A percentile compares a stretch with the other conserved stretches of the same genome.
Conservation (phyloP, 1,140 invertebrate genomes). For the Polypedilum vanderplanki region DNA sequence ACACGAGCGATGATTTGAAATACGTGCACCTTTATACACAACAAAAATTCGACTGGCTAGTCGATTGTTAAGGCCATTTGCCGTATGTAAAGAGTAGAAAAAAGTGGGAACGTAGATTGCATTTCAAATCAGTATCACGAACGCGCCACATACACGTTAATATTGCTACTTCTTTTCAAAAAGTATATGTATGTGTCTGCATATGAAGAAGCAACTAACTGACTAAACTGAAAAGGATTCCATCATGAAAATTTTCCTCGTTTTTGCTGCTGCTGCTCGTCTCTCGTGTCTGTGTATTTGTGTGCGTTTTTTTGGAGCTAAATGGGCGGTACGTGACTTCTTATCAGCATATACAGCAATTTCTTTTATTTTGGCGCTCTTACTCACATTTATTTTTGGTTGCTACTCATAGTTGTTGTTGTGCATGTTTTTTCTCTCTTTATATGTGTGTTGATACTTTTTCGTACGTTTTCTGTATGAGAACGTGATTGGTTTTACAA, state of each 20-base stretch:
- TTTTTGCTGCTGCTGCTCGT: neutral
- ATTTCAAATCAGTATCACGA: conserved; percentile 26
- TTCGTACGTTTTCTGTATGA: conserved; percentile 27
- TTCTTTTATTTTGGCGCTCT: neutral
- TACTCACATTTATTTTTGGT: neutral
- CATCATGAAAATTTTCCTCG: neutral
- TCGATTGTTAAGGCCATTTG: neutral
- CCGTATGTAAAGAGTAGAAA: neutral
- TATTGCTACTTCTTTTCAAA: neutral
- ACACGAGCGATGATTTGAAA: conserved; percentile 15
- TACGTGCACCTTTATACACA: conserved; percentile 7
- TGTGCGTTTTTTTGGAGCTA: neutral
- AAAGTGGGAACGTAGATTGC: conserved; percentile 26
- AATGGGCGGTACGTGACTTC: conserved; percentile 27
- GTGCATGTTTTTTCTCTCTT: too few species aligned
- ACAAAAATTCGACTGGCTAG: conserved; percentile 23
- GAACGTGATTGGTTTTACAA: conserved; percentile 28
- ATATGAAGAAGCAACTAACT: neutral
- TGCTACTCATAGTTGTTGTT: neutral
- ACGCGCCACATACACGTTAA: neutral
- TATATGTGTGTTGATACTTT: neutral
- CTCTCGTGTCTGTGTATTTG: neutral
- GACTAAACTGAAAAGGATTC: neutral
- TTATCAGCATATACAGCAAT: neutral
- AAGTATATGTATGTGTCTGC: neutral